Base-by-base conservation (phyloP, 2,888 invertebrate genomes). In the Caenorhabditis sp. region DNA sequence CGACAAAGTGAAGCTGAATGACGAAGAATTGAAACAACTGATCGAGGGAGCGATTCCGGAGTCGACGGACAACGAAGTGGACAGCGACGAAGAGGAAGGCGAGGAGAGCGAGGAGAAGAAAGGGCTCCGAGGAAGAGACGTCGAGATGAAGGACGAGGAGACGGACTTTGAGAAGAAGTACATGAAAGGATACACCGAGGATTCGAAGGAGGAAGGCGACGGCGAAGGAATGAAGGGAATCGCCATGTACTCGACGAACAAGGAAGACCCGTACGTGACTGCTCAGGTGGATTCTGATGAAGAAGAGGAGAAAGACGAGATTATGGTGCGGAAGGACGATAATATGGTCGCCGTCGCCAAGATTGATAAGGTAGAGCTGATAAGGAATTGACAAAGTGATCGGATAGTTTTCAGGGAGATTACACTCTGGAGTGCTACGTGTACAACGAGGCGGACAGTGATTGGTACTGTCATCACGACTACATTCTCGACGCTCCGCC, bases 271-370 rank as follows among this genome's bases (percentile, higher is more conserved):
- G 22, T 86, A 85, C 58, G 79, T 87, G n/a, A 86, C 84, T 22
- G 74, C 78, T 24, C 84, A 86, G 22, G 79, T 72, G 1, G 85
- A 83, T 59, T 79, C 80, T 30, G 85, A 85, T 43, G 87, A 85
- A 41, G 87, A 87, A 32, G 82, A 82, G 43, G 86, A 87, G 53
- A 79, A 94, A 85, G 95, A 95, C 85, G 95, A 98, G 90, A 94
- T 95, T 89, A 91, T 93, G 46, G 94, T 98, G 50, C 94, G 94
- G 89, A 92, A 93, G 0, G 92, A 92, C 74, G 98, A 98, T 89
- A 98, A 97, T 90, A 91, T 98, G 22, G 92, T 98, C 22, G 90
- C 95, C 13, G 93, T 94, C 0, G 96, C 94, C 13, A 94, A 94
- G 87, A 92, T 93, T 52, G 90, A 97, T 81, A 96, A 96, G 92